Evolutionary conservation across 1,140 invertebrate genomes (phyloP).

Genomic region (Ectropis grisescens): DNA sequence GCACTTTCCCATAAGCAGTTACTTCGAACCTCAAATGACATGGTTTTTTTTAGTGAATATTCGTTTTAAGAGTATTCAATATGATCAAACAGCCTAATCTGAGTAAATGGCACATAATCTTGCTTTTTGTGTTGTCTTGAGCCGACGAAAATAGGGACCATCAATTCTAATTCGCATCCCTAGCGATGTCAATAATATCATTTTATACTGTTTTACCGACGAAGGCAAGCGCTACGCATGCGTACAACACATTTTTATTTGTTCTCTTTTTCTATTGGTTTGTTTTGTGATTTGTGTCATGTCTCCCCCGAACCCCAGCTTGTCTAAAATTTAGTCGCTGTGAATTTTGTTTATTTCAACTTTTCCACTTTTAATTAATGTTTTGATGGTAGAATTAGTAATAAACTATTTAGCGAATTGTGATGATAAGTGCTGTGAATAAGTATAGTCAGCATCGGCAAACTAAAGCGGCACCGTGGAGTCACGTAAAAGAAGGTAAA

Average conservation of each 20-base stretch:
- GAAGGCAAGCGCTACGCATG: constrained; percentile 42
- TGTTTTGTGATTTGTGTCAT: constrained; percentile 59
- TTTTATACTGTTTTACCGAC: constrained; percentile 45
- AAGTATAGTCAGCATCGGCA: constrained; percentile 63
- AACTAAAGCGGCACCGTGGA: constrained; percentile 68
- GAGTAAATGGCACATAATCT: too few species aligned
- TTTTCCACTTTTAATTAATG: constrained; percentile 33
- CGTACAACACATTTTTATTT: constrained; percentile 39
- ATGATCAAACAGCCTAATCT: too few species aligned
- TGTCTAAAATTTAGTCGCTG: constrained; percentile 49
- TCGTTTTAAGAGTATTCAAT: too few species aligned
- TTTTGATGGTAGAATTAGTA: constrained; percentile 55
- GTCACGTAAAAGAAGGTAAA: constrained; percentile 70
- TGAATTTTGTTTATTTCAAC: constrained; percentile 56
- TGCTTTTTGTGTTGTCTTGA: too few species aligned
- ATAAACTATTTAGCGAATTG: constrained; percentile 54
- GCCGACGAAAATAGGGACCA: too few species aligned
- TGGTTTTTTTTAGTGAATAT: too few species aligned
- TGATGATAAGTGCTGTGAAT: constrained; percentile 69
- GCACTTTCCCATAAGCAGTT: too few species aligned
- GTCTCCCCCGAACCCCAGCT: constrained; percentile 52
- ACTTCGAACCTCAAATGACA: too few species aligned
- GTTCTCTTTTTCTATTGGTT: constrained; percentile 62
- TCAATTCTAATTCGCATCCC: too few species aligned
- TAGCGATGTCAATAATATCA: too few species aligned